Percentiles rank a stretch among this genome's conserved stretches.
Conservation (phyloP, 2,797 vertebrate species). For the Columba guinea region DNA sequence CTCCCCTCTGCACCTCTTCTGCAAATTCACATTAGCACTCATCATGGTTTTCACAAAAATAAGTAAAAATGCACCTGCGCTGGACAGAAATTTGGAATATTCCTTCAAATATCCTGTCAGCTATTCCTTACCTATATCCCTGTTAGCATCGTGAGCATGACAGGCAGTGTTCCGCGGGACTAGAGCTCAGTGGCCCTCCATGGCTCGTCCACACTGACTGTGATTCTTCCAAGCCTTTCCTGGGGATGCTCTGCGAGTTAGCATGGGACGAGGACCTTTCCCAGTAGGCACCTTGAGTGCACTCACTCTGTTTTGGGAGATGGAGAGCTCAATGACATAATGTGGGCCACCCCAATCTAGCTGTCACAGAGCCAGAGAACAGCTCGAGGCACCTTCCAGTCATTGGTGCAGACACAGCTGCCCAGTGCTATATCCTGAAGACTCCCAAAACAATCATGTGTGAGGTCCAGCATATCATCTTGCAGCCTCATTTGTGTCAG, state of each 20-base stretch:
- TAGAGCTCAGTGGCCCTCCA: not conserved
- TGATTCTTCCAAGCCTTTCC: not conserved
- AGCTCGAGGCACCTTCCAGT: not conserved
- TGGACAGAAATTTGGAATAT: not conserved
- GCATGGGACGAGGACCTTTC: not conserved
- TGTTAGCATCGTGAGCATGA: not conserved
- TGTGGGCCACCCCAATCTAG: not conserved
- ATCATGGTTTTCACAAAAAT: not conserved
- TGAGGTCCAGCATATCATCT: not conserved
- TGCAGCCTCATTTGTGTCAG: not conserved
- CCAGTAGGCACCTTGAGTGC: not conserved
- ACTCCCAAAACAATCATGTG: not conserved
- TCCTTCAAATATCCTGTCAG: not conserved
- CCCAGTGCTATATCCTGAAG: not conserved
- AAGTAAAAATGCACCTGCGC: not conserved
- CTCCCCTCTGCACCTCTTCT: not conserved
- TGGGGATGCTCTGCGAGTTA: not conserved
- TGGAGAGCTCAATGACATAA: not conserved
- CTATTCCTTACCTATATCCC: not conserved
- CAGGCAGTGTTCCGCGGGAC: accelerated
- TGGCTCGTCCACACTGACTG: not conserved
- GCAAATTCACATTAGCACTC: not conserved
- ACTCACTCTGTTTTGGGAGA: not conserved
- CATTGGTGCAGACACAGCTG: not conserved
- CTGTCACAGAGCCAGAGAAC: not conserved